Conservation (phyloP, 2,113 vertebrate species). For the Gallinago media region DNA sequence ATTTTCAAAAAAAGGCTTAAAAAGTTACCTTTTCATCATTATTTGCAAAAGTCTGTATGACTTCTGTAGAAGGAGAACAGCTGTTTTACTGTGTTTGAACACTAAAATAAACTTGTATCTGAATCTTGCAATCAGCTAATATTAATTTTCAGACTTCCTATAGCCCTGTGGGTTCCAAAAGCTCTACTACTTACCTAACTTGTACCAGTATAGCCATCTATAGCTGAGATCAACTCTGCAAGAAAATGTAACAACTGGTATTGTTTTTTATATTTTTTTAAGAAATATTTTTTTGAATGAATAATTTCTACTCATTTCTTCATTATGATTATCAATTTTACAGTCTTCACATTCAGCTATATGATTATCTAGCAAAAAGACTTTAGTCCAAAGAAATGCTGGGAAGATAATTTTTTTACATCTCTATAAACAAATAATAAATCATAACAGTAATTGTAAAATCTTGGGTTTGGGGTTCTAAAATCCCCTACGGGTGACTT, state of each 20-base stretch:
- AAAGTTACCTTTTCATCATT: background rate
- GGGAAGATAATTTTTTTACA: background rate
- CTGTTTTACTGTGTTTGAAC: background rate
- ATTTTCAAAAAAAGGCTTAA: background rate
- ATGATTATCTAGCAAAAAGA: background rate
- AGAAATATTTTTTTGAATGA: background rate
- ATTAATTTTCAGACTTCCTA: background rate
- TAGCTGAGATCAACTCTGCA: background rate
- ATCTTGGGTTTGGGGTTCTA: background rate
- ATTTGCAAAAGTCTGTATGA: background rate
- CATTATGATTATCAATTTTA: background rate
- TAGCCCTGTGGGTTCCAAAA: background rate
- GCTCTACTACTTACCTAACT: background rate
- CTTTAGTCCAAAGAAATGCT: background rate
- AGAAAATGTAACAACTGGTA: background rate
- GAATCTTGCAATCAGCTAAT: background rate
- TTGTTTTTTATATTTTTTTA: background rate
- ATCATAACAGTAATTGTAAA: background rate
- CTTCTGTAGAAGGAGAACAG: background rate
- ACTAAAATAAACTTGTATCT: background rate
- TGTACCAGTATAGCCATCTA: background rate
- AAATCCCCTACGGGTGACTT: background rate
- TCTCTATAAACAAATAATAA: background rate
- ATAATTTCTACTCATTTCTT: background rate
- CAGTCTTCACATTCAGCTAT: background rate